A percentile compares a stretch with the other conserved stretches of the same genome.
phyloP scores from a whole-genome alignment of 2,888 invertebrate species.

The Ctenicera cuprea region DNA sequence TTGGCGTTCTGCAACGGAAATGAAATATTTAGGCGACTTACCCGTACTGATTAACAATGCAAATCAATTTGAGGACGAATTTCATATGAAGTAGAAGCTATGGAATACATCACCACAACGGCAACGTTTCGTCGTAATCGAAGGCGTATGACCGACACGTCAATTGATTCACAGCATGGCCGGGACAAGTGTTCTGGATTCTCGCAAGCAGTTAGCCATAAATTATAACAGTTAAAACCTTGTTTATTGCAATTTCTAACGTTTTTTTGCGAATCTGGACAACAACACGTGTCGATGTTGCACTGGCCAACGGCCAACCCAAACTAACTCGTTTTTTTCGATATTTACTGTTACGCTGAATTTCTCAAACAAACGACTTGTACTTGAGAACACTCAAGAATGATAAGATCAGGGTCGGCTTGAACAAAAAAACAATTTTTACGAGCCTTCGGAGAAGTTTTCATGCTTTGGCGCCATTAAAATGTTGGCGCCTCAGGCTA shows the following conservation, averaged over 20 bases:
- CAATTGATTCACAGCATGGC: constrained; percentile 6
- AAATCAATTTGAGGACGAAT: background rate
- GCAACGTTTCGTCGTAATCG: background rate
- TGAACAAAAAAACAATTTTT: no score
- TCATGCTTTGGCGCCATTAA: no score
- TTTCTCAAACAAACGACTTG: no score
- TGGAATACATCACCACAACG: background rate
- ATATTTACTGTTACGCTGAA: background rate
- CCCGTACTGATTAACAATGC: background rate
- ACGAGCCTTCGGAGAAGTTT: no score
- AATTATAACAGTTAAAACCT: constrained; percentile 23
- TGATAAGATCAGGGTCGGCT: no score
- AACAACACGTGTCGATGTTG: background rate
- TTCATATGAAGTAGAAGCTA: background rate
- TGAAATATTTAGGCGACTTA: background rate
- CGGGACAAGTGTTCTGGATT: constrained; percentile 18
- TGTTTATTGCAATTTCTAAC: constrained; percentile 19
- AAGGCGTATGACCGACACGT: background rate
- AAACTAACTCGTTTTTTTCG: constrained; percentile 5
- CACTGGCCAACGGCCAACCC: constrained; percentile 4
- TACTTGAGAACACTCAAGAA: background rate
- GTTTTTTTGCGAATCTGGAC: constrained; percentile 17
- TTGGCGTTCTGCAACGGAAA: background rate
- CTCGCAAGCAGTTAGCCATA: constrained; percentile 10
- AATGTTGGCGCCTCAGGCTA: no score